These are phyloP conservation scores for Erythrocercus mccallii DNA, from an alignment of 2,113 vertebrate genomes.

Conservation along the genomic window DNA sequence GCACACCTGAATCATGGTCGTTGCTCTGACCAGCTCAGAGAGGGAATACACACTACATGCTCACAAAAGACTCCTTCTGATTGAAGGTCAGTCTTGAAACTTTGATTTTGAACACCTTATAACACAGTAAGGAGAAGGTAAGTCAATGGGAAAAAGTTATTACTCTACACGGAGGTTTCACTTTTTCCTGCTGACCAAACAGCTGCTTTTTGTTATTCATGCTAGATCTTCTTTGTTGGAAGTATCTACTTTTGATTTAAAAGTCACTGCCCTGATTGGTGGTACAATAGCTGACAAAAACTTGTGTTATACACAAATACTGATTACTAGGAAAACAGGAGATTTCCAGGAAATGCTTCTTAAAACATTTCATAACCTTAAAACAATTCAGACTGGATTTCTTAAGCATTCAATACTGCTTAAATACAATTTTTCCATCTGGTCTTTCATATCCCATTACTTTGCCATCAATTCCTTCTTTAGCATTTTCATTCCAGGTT, in stretches of 20 bases:
- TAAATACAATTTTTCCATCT: background rate
- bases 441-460: background rate
- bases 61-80: background rate
- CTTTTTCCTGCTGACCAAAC: background rate
- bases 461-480: background rate
- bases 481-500: background rate
- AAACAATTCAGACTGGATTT: background rate
- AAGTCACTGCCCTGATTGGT: background rate
- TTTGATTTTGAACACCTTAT: background rate
- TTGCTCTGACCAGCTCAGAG: background rate
- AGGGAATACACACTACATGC: accelerated
- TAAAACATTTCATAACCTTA: background rate
- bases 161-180: background rate
- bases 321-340: background rate
- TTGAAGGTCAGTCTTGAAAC: background rate
- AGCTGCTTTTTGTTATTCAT: background rate
- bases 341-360: background rate
- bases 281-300: background rate
- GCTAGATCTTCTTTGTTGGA: background rate
- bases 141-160: background rate
- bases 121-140: background rate
- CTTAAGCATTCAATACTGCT: background rate
- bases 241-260: background rate
- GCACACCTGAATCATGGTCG: background rate
- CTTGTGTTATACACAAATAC: background rate